phyloP scores from a whole-genome alignment of 2,888 invertebrate species.

The Lithophane ornitopus region DNA sequence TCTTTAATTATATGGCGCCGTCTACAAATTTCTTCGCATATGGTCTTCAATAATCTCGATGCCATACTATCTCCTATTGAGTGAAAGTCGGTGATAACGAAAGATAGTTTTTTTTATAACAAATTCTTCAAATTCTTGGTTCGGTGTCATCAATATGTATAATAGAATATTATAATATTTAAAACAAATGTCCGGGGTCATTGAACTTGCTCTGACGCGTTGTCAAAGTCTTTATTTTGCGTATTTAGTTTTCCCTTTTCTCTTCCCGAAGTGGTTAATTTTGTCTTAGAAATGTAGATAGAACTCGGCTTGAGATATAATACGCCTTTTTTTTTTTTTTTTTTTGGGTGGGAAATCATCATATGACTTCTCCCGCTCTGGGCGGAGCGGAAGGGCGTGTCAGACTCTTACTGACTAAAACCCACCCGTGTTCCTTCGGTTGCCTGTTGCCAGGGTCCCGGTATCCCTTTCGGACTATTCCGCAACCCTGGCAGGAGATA shows the following conservation, averaged over 20 bases:
- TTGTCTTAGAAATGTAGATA: not conserved
- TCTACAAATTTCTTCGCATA: conserved; percentile 40
- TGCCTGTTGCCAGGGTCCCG: no score
- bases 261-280: not conserved
- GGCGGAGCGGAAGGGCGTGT: no score
- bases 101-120: conserved; percentile 31
- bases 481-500: no score
- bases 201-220: conserved; percentile 27
- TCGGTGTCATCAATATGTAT: conserved; percentile 41
- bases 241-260: conserved; percentile 45
- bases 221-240: conserved; percentile 25
- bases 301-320: no score
- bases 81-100: conserved; percentile 57
- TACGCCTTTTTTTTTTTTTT: no score
- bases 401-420: no score
- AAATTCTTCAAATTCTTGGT: conserved; percentile 63
- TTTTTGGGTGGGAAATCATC: no score
- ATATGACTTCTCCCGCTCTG: no score
- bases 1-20: conserved; percentile 19
- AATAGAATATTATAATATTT: conserved; percentile 27
- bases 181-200: conserved; percentile 49
- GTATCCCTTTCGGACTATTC: no score
- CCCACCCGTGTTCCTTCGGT: no score
- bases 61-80: conserved; percentile 34
- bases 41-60: conserved; percentile 14